phyloP scores from a whole-genome alignment of 1,140 invertebrate genomes.

The Bombus haemorrhoidalis region DNA sequence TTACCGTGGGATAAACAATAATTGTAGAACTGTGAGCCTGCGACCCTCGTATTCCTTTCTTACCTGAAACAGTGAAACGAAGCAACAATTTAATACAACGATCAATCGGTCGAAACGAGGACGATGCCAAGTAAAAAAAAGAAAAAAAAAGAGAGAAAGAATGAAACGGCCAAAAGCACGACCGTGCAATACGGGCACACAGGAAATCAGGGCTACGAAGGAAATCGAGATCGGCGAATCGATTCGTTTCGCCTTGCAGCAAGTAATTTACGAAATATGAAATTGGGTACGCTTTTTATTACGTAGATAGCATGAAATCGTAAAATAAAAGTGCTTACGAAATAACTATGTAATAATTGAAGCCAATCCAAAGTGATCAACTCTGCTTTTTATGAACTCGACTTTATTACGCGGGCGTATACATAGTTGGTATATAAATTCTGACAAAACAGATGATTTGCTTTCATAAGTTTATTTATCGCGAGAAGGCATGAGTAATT shows the following conservation, averaged over 20 bases:
- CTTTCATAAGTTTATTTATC: no score
- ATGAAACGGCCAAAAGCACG: not conserved
- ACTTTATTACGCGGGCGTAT: no score
- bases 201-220: not conserved
- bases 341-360: no score
- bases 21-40: slow-evolving; percentile 25
- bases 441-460: no score
- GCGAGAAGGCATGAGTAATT: no score
- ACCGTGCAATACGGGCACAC: no score
- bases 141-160: not conserved
- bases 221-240: not conserved
- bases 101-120: slow-evolving; percentile 55
- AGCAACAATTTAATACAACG: slow-evolving; percentile 56
- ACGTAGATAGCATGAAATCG: not conserved
- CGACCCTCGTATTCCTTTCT: slow-evolving; percentile 20
- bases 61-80: slow-evolving; percentile 64
- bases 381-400: no score
- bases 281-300: not conserved
- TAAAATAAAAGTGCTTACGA: no score
- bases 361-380: no score
- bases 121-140: not conserved
- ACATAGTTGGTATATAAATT: no score
- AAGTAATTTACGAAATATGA: not conserved
- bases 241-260: not conserved
- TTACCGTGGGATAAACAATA: slow-evolving; percentile 58